Conservation (phyloP, 2,113 vertebrate species). For the Onychostoma macrolepis region DNA sequence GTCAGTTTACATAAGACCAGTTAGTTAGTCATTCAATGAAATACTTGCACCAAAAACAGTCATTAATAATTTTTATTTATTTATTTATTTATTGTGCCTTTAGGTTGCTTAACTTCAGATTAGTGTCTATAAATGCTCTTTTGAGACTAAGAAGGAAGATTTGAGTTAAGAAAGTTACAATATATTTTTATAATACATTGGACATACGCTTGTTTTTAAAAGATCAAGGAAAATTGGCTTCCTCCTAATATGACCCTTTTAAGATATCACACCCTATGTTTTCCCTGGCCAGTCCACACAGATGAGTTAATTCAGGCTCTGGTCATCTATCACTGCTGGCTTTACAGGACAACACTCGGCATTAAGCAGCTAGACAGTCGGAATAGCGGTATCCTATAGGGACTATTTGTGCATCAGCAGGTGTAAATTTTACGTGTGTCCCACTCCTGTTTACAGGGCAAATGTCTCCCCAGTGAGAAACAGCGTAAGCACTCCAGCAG, state of each 20-base stretch:
- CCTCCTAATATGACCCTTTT: neutral
- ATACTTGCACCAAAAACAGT: too few relatives aligned
- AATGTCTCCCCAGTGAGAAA: slow-evolving; percentile 32
- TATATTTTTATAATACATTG: too few relatives aligned
- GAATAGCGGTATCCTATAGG: slow-evolving; percentile 16
- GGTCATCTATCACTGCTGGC: slow-evolving; percentile 28
- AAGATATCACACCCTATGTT: neutral
- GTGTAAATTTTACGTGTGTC: slow-evolving; percentile 45
- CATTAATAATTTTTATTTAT: too few relatives aligned
- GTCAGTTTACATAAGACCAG: too few relatives aligned
- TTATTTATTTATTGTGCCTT: neutral
- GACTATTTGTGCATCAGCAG: slow-evolving; percentile 48
- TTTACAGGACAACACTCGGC: slow-evolving; percentile 40
- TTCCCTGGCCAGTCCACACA: neutral
- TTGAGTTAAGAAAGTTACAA: neutral
- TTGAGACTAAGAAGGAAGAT: neutral
- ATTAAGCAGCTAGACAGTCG: slow-evolving; percentile 42
- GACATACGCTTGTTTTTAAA: too few relatives aligned
- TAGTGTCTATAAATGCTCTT: neutral
- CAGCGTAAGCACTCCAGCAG: slow-evolving; percentile 25
- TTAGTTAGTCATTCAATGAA: too few relatives aligned
- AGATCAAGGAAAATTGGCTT: neutral
- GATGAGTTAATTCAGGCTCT: slow-evolving; percentile 23
- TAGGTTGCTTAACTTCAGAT: neutral
- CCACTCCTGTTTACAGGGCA: slow-evolving; percentile 25